Conservation (phyloP, 2,113 vertebrate species). For the cattle (Bos taurus) region ARS-UCD2.0 NC_037348.1:59779501-59780000, state of each 20-base stretch:
- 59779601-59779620: background rate
- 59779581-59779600: background rate
- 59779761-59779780: background rate
- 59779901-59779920: background rate
- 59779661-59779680: background rate
- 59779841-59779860: background rate
- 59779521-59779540: background rate
- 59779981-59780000: too few relatives aligned
- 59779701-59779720: background rate
- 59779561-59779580: background rate
- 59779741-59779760: background rate
- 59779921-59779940: background rate
- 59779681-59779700: too few relatives aligned
- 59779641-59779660: background rate
- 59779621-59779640: background rate
- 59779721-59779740: background rate
- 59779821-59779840: background rate
- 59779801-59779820: background rate
- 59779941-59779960: background rate
- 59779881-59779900: background rate
- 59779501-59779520: background rate
- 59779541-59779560: background rate
- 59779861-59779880: background rate
- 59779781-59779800: background rate
- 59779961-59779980: fast-evolving